Evolutionary conservation across 2,113 vertebrate species (phyloP), one percentile per base, ranked within the genome.

Genomic region (Ia io): DNA sequence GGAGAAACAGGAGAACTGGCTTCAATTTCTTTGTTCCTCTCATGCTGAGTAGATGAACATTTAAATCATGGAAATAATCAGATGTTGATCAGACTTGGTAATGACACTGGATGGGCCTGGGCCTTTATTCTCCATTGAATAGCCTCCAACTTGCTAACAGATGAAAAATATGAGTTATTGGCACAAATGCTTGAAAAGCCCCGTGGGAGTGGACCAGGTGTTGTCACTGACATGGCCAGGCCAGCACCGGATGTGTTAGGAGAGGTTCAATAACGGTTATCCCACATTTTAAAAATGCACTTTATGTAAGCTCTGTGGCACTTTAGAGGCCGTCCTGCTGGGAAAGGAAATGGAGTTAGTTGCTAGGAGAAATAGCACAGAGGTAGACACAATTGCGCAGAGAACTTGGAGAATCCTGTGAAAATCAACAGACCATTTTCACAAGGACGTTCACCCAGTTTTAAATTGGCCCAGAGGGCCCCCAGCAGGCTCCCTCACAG

Each of bases 11-110:
- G 65, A 94, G 73, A 84, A 30, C 84, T 49, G 0, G 6, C 65
- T 93, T 87, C 61, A 76, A 32, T 47, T 63, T n/a, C 2, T 47
- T 6, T 84, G 74, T 84, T 49, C 73, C 93, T 84, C 40, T 80
- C 84, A 25, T 77, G 25, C 78, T 92, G 56, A 94, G 17, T 95
- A 95, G 59, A 88, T 87, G 88, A 92, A 90, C 88, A 49, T 73
- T 94, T 89, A 96, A 90, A 84, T 95, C 63, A 56, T 82, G 47
- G 70, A 73, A 94, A 79, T 85, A 89, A 82, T 91, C 59, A 85
- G n/a, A 91, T 94, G 90, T 63, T 79, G 63, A 59, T 93, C 80
- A 92, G 88, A 90, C 59, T 95, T 82, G 74, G 86, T 76, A 79
- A 94, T 84, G 79, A 90, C 47, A 49, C 11, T 44, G 37, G 56